Percentiles rank a stretch among this genome's conserved stretches.
phyloP scores from a whole-genome alignment of 1,140 invertebrate species.

The Coenobita brevimanus region DNA sequence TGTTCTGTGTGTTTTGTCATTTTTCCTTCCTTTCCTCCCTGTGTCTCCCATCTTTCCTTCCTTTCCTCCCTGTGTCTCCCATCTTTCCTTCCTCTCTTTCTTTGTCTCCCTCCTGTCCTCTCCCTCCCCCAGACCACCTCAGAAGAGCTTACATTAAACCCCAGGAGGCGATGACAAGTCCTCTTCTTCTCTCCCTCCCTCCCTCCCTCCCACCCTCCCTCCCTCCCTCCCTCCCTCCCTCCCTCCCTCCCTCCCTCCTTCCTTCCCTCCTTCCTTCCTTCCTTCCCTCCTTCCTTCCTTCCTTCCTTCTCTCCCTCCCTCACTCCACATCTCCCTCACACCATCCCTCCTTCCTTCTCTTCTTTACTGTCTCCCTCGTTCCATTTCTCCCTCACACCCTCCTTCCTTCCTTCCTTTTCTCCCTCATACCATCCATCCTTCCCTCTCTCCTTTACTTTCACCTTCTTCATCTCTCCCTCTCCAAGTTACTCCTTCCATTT shows the following conservation, averaged over 20 bases:
- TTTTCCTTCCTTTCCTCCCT: no score
- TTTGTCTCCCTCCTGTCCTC: background rate
- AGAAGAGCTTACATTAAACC: background rate
- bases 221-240: background rate
- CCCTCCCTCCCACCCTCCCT: background rate
- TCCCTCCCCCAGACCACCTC: background rate
- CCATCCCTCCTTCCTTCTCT: background rate
- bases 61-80: background rate
- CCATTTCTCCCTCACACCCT: background rate
- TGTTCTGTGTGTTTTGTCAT: no score
- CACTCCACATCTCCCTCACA: background rate
- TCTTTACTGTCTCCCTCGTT: background rate
- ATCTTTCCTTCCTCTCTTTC: background rate
- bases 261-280: background rate
- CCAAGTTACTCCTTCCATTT: no score
- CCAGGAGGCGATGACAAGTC: background rate
- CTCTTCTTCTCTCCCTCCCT: background rate
- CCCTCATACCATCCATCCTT: background rate
- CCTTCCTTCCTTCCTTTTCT: background rate
- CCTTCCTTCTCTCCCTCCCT: constrained; percentile 19
- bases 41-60: no score
- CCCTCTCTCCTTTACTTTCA: background rate
- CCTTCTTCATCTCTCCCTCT: background rate
- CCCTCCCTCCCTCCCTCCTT: background rate
- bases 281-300: constrained; percentile 12